Evolutionary conservation across 2,888 invertebrate genomes (phyloP).

Genomic region (Idaea straminata): DNA sequence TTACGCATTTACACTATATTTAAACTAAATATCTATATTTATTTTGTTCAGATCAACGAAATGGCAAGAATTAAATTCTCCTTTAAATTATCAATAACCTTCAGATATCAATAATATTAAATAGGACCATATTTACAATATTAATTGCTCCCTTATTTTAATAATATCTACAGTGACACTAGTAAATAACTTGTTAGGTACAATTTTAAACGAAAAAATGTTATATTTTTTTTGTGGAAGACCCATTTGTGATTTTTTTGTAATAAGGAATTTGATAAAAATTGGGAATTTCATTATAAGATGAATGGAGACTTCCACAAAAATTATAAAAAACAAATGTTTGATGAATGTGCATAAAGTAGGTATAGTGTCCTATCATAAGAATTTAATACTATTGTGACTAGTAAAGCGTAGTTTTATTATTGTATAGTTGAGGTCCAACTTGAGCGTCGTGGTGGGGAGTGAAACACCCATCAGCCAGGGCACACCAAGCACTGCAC

Average conservation of each 20-base stretch:
- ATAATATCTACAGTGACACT: slow-evolving; percentile 61
- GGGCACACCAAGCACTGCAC: slow-evolving; percentile 30
- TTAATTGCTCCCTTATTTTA: slow-evolving; percentile 76
- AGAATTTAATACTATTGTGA: slow-evolving; percentile 39
- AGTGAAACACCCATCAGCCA: not conserved
- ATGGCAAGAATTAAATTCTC: slow-evolving; percentile 32
- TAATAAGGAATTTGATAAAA: slow-evolving; percentile 1
- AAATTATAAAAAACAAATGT: slow-evolving; percentile 12
- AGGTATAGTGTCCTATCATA: slow-evolving; percentile 40
- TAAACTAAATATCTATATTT: not conserved
- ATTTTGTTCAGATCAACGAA: slow-evolving; percentile 3
- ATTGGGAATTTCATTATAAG: slow-evolving; percentile 4
- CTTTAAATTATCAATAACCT: slow-evolving; percentile 34
- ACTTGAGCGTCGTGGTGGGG: slow-evolving; percentile 15
- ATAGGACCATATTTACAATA: slow-evolving; percentile 56
- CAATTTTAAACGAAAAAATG: slow-evolving; percentile 9
- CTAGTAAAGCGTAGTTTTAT: slow-evolving; percentile 75
- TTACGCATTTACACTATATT: not conserved
- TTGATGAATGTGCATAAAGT: slow-evolving; percentile 55
- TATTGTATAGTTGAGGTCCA: slow-evolving; percentile 55
- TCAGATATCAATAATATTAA: slow-evolving; percentile 47
- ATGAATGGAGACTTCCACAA: slow-evolving; percentile 22
- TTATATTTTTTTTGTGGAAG: slow-evolving; percentile 20
- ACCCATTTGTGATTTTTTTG: slow-evolving; percentile 7
- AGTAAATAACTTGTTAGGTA: slow-evolving; percentile 10